These are phyloP conservation scores for Drosophila bifasciata DNA, from an alignment of 1,140 invertebrate species.

Conservation along the genomic window DNA sequence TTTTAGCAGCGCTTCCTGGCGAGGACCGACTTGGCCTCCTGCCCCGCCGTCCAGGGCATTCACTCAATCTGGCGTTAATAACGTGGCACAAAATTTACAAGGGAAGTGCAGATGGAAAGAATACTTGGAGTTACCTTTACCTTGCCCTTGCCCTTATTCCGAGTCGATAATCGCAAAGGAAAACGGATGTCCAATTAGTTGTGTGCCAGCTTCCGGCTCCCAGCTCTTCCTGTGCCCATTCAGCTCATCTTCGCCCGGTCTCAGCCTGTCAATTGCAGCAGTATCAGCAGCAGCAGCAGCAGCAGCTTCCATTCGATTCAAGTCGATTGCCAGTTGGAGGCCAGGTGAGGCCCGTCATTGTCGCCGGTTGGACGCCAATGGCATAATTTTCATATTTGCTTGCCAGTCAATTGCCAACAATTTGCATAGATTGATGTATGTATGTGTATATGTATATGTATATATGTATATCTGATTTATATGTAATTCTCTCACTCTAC, in stretches of 20 bases:
- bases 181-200: slow-evolving; percentile 82
- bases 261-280: slow-evolving; percentile 49
- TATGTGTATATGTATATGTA: slow-evolving; percentile 8
- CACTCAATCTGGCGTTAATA: slow-evolving; percentile 76
- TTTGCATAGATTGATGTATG: slow-evolving; percentile 56
- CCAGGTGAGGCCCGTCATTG: slow-evolving; percentile 30
- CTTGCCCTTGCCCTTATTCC: slow-evolving; percentile 28
- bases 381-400: slow-evolving; percentile 75
- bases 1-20: slow-evolving; percentile 51
- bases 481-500: slow-evolving; percentile 6
- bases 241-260: slow-evolving; percentile 37
- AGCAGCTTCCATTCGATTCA: slow-evolving; percentile 29
- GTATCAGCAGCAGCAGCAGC: too few relatives aligned
- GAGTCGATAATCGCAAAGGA: slow-evolving; percentile 70
- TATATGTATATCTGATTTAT: slow-evolving; percentile 37
- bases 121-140: slow-evolving; percentile 44
- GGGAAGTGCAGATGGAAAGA: slow-evolving; percentile 35
- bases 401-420: slow-evolving; percentile 57
- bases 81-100: slow-evolving; percentile 65
- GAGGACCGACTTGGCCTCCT: not conserved
- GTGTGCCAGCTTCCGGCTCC: slow-evolving; percentile 75
- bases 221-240: slow-evolving; percentile 7
- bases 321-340: slow-evolving; percentile 43
- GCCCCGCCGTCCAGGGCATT: slow-evolving; percentile 23
- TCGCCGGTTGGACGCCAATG: slow-evolving; percentile 49